A percentile compares a stretch with the other conserved stretches of the same genome.
phyloP scores from a whole-genome alignment of 2,797 vertebrate genomes.

The Cephalopachus bancanus region DNA sequence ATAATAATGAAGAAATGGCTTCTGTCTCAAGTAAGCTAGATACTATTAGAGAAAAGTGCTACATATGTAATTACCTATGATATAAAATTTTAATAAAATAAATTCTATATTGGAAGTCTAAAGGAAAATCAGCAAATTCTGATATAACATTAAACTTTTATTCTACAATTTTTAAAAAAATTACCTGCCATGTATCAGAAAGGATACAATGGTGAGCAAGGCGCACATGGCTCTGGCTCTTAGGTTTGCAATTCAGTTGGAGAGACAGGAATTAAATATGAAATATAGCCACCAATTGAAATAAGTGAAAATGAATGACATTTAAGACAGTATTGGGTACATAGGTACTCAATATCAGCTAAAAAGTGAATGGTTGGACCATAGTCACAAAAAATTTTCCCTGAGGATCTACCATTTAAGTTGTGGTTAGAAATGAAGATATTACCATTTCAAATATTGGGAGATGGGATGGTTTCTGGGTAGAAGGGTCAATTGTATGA shows the following conservation, averaged over 20 bases:
- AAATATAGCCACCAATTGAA: conserved; percentile 3
- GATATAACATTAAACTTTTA: conserved; percentile 51
- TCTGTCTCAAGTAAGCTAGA: conserved; percentile 21
- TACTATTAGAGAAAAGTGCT: conserved; percentile 28
- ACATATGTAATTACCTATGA: conserved; percentile 66
- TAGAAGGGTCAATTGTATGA: not conserved
- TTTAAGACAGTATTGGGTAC: not conserved
- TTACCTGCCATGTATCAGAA: not conserved
- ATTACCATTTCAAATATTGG: not conserved
- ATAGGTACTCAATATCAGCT: not conserved
- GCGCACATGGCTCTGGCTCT: not conserved
- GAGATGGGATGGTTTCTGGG: not conserved
- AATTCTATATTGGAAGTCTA: conserved; percentile 51
- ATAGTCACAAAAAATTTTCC: not conserved
- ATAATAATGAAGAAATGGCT: conserved; percentile 4
- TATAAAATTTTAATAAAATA: conserved; percentile 69
- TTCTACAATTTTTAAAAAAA: conserved; percentile 46
- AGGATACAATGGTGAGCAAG: not conserved
- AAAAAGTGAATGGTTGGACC: not conserved
- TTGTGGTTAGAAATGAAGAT: not conserved
- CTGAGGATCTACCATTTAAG: not conserved
- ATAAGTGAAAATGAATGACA: not conserved
- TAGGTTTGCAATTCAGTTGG: not conserved
- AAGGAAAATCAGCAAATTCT: conserved; percentile 62
- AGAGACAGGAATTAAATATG: not conserved